These are phyloP conservation scores for Rhyzopertha dominica DNA, from an alignment of 1,140 invertebrate genomes.

Conservation along the genomic window DNA sequence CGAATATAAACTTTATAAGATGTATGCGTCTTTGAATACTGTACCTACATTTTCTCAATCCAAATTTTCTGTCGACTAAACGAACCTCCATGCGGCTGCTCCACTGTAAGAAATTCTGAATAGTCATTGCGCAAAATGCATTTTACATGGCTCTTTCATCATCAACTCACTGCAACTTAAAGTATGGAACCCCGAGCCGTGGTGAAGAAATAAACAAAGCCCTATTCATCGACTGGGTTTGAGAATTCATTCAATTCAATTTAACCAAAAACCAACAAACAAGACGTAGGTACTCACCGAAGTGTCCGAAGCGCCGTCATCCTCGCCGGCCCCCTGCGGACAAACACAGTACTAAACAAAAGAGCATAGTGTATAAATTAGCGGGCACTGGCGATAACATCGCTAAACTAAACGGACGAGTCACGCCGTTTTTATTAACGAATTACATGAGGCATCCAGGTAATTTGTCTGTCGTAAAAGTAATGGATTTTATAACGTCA, in stretches of 20 bases:
- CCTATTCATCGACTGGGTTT: too few species aligned
- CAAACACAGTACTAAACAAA: slow-evolving; percentile 47
- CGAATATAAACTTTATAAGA: too few species aligned
- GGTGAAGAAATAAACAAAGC: too few species aligned
- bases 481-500: slow-evolving; percentile 31
- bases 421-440: slow-evolving; percentile 42
- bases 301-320: slow-evolving; percentile 64
- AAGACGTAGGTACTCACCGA: slow-evolving; percentile 51
- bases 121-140: too few species aligned
- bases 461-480: slow-evolving; percentile 34
- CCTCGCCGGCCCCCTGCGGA: slow-evolving; percentile 62
- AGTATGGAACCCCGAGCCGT: too few species aligned
- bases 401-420: slow-evolving; percentile 33
- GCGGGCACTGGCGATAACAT: slow-evolving; percentile 37
- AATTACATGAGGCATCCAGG: slow-evolving; percentile 39
- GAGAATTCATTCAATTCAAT: slow-evolving; percentile 24
- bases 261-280: slow-evolving; percentile 5
- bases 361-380: slow-evolving; percentile 42
- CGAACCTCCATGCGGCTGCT: too few species aligned
- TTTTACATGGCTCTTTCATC: too few species aligned
- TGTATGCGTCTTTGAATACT: too few species aligned
- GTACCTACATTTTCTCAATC: too few species aligned
- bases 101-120: too few species aligned
- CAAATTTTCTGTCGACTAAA: too few species aligned
- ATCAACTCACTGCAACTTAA: too few species aligned